Conservation (phyloP, 64 coral and sea anemone species). For the Cladopsammia gracilis region DNA sequence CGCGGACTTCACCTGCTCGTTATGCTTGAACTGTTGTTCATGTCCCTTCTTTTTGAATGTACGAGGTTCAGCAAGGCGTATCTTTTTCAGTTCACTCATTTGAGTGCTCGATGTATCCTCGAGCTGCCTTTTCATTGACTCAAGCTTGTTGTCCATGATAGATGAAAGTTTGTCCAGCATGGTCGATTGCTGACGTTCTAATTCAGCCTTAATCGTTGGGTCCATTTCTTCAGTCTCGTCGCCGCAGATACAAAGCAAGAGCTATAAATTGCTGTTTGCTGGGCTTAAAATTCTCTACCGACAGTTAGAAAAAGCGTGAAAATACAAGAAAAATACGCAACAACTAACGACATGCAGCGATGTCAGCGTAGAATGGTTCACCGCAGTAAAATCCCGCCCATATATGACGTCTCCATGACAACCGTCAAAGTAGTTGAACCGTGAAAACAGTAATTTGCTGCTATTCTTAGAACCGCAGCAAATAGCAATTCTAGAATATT, state of each 20-base stretch:
- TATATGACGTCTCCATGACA: background rate
- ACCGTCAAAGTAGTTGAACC: background rate
- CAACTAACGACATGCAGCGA: background rate
- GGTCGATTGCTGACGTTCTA: background rate
- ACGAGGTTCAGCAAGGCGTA: background rate
- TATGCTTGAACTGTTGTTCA: background rate
- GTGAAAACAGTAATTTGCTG: conserved; percentile 13
- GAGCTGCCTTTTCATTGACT: background rate
- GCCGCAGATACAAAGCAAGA: too few species aligned
- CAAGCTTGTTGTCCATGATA: background rate
- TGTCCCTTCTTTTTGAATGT: conserved; percentile 15
- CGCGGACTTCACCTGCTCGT: background rate
- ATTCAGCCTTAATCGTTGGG: background rate
- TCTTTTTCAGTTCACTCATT: background rate
- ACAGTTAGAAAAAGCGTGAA: too few species aligned
- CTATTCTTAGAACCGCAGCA: too few species aligned
- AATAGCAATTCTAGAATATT: too few species aligned
- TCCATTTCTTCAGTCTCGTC: background rate
- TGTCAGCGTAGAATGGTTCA: background rate
- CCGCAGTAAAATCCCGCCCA: conserved; percentile 3
- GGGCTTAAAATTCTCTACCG: too few species aligned
- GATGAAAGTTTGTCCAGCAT: background rate
- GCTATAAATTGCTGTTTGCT: too few species aligned
- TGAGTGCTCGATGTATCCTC: background rate
- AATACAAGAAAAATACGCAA: background rate